Evolutionary conservation across 2,797 vertebrate species (phyloP).

Genomic region (Sebastes vulpes): DNA sequence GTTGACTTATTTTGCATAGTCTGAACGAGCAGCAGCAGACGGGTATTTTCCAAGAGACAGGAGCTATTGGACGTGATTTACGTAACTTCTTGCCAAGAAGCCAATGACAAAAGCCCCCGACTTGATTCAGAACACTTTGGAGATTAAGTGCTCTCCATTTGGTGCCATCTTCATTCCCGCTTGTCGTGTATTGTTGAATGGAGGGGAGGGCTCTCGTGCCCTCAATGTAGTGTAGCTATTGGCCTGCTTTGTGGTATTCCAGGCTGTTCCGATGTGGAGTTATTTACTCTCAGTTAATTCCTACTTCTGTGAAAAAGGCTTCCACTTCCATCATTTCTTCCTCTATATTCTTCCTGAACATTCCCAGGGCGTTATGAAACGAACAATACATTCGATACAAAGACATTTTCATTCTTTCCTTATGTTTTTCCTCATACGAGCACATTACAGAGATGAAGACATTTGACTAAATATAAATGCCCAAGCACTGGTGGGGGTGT

Average conservation of each 20-base stretch:
- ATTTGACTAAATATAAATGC: conserved; percentile 20
- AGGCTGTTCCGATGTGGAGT: conserved; percentile 14
- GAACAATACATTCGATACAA: not conserved
- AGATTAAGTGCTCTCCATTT: conserved; percentile 64
- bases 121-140: conserved; percentile 56
- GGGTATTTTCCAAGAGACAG: conserved; percentile 33
- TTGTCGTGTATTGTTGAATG: conserved; percentile 41
- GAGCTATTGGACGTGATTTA: conserved; percentile 53
- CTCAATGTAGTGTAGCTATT: conserved; percentile 20
- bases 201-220: not conserved
- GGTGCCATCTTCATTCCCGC: conserved; percentile 52
- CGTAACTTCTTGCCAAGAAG: conserved; percentile 50
- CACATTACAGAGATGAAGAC: conserved; percentile 16
- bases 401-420: not conserved
- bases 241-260: conserved; percentile 21
- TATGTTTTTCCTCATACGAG: not conserved
- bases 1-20: conserved; percentile 33
- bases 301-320: conserved; percentile 30
- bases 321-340: conserved; percentile 6
- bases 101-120: conserved; percentile 54
- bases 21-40: conserved; percentile 32
- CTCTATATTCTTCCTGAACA: not conserved
- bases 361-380: not conserved
- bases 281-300: conserved; percentile 56
- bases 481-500: not conserved